Percentiles rank a stretch among this genome's conserved stretches.
Evolutionary conservation across 2,888 invertebrate species (phyloP).

Genomic region (Anticlea derivata): DNA sequence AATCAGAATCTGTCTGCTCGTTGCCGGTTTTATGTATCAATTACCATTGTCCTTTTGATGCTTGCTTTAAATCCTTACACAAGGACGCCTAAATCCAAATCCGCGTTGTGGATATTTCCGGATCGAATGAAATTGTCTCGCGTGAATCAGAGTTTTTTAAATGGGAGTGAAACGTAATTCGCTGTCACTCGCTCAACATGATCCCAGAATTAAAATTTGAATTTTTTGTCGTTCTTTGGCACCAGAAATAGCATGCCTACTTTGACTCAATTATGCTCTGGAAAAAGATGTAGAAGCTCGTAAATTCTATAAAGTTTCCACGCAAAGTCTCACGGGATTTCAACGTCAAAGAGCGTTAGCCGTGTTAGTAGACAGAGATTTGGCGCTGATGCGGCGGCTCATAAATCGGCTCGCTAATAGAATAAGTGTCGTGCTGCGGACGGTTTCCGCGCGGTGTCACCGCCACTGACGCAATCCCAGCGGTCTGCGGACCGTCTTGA

Average conservation of each 20-base stretch:
- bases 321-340: conserved; percentile 36
- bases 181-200: conserved; percentile 64
- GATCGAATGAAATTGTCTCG: conserved; percentile 71
- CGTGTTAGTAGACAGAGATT: conserved; percentile 53
- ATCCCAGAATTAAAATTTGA: conserved; percentile 66
- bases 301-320: conserved; percentile 31
- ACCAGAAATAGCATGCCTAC: conserved; percentile 47
- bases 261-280: conserved; percentile 46
- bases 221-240: conserved; percentile 64
- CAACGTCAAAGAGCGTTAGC: conserved; percentile 52
- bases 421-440: conserved; percentile 60
- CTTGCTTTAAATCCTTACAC: conserved; percentile 68
- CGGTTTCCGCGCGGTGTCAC: conserved; percentile 65
- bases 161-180: conserved; percentile 67
- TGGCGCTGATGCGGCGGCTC: conserved; percentile 52
- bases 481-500: conserved; percentile 67
- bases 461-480: conserved; percentile 63
- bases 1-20: conserved; percentile 59
- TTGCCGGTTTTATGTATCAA: conserved; percentile 55
- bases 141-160: conserved; percentile 75
- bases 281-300: too few species aligned
- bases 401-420: conserved; percentile 65
- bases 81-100: conserved; percentile 80
- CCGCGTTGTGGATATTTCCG: conserved; percentile 74
- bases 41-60: conserved; percentile 70